Base-by-base conservation (phyloP, 1,140 invertebrate species). In the Brachionus manjavacas region DNA sequence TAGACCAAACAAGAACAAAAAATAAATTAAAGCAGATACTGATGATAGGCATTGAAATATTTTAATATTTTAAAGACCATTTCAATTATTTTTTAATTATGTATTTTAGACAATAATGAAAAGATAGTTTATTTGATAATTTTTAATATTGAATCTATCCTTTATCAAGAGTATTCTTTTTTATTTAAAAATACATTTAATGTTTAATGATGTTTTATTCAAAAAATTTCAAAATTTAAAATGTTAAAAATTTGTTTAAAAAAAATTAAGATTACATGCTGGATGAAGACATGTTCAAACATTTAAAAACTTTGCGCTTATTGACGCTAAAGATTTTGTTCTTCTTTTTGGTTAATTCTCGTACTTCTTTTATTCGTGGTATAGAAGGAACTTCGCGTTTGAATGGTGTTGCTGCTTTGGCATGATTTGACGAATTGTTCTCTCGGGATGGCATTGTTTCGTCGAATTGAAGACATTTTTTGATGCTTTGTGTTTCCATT, bases 261-360 rank as follows among this genome's bases (percentile, higher is more conserved):
- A 20, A 20, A 60, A 60, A 60, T 1, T 23, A 20, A 43, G 11
- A 20, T 20, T 20, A 72, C 68, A 72, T 72, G n/a, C 68, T 72
- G 3, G 68, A 72, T 8, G 68, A 41, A 11, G 68, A 72, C 68
- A 72, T 72, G 31, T 72, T 72, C 12, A 72, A 41, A 72, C 68
- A 72, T 16, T 72, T 72, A 9, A 72, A 39, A 16, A 72, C 35
- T 72, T 41, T 39, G 4, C 31, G 68, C 16, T 72, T 72, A 16
- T 72, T 39, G 3, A 41, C 31, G 16, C 31, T 8, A 72, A 72
- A 72, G 20, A 43, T n/a, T 39, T 41, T 35, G 31, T 35, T 72
- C 16, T 72, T 39, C 46, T 72, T 72, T 16, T 20, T 41, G n/a
- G 16, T 16, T 20, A 41, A 20, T 39, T 41, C 16, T 9, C 35